Base-by-base conservation (phyloP, 2,113 vertebrate species). In the Peromyscus californicus region DNA sequence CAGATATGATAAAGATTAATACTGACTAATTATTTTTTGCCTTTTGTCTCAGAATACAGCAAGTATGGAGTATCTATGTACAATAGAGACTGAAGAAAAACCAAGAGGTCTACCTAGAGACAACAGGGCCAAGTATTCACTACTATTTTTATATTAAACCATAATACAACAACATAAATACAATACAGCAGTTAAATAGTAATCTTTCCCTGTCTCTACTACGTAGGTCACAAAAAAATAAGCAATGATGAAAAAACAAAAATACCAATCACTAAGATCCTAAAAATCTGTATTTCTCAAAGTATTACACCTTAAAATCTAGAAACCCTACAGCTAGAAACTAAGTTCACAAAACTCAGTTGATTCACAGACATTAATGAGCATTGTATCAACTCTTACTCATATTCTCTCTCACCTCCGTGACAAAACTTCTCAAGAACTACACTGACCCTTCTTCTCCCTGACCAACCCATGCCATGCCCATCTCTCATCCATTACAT, bases 1-100 rank as follows among this genome's bases (percentile, higher is more conserved):
- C 67, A 97, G 89, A 90, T 85, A 63, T 67, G 26, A 96, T 72
- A 65, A 93, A 88, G 57, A 91, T 80, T 29, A 90, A n/a, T 31
- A 75, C 26, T 42, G 92, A 61, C 2, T 86, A 13, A 78, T 26
- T 88, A 67, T 5, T 29, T 90, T 94, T 95, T 69, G 59, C 29
- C 59, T 91, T 93, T 51, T 75, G 7, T 90, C 86, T 75, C 74
- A 95, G 89, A 96, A 97, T 83, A 91, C 84, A 74, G 16, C 21
- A 96, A 96, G 31, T 85, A 75, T 33, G 29, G 2, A 63, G 33
- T 92, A 10, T n/a, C 21, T 75, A 8, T 63, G 70, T 24, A n/a
- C 29, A 70, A 24, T 48, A 51, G 29, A 69, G 45, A 82, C n/a
- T 83, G 39, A 96, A 82, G 33, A 42, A 88, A 95, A 90, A 85